Evolutionary conservation across 2,888 invertebrate species (phyloP).

Genomic region (Hedychridium roseum): DNA sequence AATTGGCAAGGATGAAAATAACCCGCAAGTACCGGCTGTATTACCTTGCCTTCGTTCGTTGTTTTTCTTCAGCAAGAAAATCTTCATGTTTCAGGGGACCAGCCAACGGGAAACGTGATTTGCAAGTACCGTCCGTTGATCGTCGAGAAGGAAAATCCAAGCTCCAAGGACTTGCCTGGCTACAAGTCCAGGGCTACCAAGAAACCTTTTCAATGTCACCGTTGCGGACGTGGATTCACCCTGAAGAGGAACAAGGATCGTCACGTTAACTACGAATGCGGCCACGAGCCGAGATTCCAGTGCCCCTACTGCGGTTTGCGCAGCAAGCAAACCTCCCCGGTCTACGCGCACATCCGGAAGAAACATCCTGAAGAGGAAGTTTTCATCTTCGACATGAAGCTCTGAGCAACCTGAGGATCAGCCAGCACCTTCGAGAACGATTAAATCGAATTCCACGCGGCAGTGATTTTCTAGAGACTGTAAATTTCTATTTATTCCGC

Average conservation of each 20-base stretch:
- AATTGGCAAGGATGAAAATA: too few species aligned
- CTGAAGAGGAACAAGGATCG: constrained; percentile 48
- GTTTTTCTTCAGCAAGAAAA: too few species aligned
- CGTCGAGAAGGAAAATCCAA: constrained; percentile 15
- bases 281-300: constrained; percentile 50
- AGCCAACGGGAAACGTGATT: constrained; percentile 24
- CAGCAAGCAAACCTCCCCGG: constrained; percentile 47
- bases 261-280: constrained; percentile 56
- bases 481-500: too few species aligned
- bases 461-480: too few species aligned
- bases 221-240: constrained; percentile 53
- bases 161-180: neutral
- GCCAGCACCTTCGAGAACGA: too few species aligned
- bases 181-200: constrained; percentile 28
- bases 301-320: constrained; percentile 52
- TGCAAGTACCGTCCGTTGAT: constrained; percentile 27
- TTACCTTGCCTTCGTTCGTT: too few species aligned
- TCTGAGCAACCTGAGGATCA: constrained; percentile 20
- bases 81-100: constrained; percentile 39
- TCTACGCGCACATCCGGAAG: constrained; percentile 49
- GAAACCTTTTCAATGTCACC: constrained; percentile 48
- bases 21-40: too few species aligned
- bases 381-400: constrained; percentile 42
- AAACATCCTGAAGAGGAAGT: constrained; percentile 47
- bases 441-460: too few species aligned